Evolutionary conservation across 2,888 invertebrate species (phyloP).

Genomic region (Cheilosia vernalis): DNA sequence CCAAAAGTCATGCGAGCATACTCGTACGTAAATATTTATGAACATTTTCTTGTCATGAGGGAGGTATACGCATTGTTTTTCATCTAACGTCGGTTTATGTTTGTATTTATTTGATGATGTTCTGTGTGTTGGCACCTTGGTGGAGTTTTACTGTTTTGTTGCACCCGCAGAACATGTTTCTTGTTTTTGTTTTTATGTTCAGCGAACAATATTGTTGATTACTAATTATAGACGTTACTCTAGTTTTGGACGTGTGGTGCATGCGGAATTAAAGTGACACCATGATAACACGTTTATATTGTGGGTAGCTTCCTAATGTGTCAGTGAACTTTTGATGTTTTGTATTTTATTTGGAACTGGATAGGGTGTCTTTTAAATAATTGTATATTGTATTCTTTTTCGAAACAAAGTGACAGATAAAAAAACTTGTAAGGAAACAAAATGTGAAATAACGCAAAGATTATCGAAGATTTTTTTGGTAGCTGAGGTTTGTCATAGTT

Average conservation of each 20-base stretch:
- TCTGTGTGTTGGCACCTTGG: slow-evolving; percentile 4
- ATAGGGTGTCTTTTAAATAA: slow-evolving; percentile 1
- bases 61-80: slow-evolving; percentile 26
- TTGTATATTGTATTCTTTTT: neutral
- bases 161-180: slow-evolving; percentile 68
- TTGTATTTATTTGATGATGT: slow-evolving; percentile 5
- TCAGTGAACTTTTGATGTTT: slow-evolving; percentile 53
- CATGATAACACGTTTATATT: slow-evolving; percentile 33
- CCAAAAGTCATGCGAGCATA: slow-evolving; percentile 50
- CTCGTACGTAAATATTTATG: neutral
- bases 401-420: no score
- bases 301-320: slow-evolving; percentile 43
- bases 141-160: slow-evolving; percentile 28
- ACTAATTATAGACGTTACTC: slow-evolving; percentile 69
- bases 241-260: slow-evolving; percentile 66
- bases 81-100: neutral
- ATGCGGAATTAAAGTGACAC: slow-evolving; percentile 57
- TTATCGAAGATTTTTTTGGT: no score
- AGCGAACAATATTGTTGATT: slow-evolving; percentile 62
- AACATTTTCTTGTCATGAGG: slow-evolving; percentile 23
- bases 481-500: no score
- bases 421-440: no score
- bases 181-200: slow-evolving; percentile 12
- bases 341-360: neutral
- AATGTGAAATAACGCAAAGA: no score